A percentile compares a stretch with the other conserved stretches of the same genome.
phyloP scores from a whole-genome alignment of 2,113 vertebrate genomes.

The Dermatemys mawii region DNA sequence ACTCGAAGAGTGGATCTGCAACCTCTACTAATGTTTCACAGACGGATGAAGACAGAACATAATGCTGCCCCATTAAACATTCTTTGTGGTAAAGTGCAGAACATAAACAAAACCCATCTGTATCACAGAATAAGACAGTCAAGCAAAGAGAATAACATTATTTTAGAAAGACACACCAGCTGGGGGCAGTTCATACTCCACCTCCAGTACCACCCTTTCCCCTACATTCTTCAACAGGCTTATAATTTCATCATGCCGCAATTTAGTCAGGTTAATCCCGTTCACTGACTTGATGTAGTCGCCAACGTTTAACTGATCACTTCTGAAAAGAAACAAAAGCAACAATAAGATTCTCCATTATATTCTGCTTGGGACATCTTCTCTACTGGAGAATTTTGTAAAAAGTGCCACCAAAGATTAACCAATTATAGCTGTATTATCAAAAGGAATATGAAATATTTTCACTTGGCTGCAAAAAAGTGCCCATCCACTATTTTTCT shows the following conservation, averaged over 20 bases:
- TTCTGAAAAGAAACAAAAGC: conserved; percentile 75
- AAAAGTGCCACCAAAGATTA: not conserved
- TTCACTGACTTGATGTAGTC: conserved; percentile 98
- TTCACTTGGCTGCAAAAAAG: not conserved
- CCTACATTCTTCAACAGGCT: conserved; percentile 96
- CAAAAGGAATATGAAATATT: not conserved
- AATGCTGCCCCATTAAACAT: not conserved
- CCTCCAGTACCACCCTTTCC: conserved; percentile 95
- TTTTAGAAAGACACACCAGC: conserved; percentile 82
- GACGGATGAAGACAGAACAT: not conserved
- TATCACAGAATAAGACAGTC: not conserved
- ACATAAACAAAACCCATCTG: not conserved
- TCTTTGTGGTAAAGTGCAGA: not conserved
- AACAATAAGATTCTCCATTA: not conserved
- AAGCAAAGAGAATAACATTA: accelerated
- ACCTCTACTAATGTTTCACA: accelerated
- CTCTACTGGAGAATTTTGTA: not conserved
- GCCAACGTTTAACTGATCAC: conserved; percentile 94
- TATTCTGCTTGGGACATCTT: accelerated
- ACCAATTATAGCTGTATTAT: not conserved
- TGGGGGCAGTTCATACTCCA: conserved; percentile 95
- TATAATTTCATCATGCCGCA: conserved; percentile 96
- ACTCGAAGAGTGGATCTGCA: not conserved
- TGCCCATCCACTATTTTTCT: not conserved
- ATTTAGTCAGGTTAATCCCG: conserved; percentile 93